Percentiles rank a stretch among this genome's conserved stretches.
phyloP scores from a whole-genome alignment of 2,113 vertebrate species.

The Macroglossus sobrinus region DNA sequence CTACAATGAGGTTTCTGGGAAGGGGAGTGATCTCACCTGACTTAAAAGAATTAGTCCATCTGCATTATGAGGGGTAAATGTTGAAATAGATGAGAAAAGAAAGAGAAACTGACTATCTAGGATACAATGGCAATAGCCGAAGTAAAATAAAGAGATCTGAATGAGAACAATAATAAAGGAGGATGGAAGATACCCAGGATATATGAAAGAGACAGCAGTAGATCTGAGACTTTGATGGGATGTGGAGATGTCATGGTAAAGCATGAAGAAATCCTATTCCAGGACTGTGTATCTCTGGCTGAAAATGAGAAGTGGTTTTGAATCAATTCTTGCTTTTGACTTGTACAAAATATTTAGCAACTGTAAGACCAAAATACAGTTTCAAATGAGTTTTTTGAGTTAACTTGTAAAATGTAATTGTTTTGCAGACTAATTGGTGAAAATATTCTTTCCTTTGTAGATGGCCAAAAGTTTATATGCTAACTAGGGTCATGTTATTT shows the following conservation, averaged over 20 bases:
- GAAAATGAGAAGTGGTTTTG: neutral
- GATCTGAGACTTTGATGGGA: neutral
- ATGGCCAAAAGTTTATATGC: neutral
- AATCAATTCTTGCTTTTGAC: neutral
- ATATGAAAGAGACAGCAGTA: neutral
- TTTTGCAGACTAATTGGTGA: neutral
- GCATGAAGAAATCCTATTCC: neutral
- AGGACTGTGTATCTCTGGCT: neutral
- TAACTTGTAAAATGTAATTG: neutral
- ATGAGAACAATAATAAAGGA: neutral
- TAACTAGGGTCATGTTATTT: neutral
- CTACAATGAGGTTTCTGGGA: neutral
- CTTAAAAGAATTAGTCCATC: neutral
- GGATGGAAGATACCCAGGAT: neutral
- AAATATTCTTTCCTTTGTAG: neutral
- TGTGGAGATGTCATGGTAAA: neutral
- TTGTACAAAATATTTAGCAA: neutral
- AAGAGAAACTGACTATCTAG: neutral
- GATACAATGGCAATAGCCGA: neutral
- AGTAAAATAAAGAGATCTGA: neutral
- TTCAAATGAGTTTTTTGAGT: neutral
- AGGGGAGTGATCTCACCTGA: neutral
- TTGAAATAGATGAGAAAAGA: neutral
- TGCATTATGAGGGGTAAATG: neutral
- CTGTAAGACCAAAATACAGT: neutral